These are phyloP conservation scores for Ia io DNA, from an alignment of 2,113 vertebrate genomes.

Conservation along the genomic window DNA sequence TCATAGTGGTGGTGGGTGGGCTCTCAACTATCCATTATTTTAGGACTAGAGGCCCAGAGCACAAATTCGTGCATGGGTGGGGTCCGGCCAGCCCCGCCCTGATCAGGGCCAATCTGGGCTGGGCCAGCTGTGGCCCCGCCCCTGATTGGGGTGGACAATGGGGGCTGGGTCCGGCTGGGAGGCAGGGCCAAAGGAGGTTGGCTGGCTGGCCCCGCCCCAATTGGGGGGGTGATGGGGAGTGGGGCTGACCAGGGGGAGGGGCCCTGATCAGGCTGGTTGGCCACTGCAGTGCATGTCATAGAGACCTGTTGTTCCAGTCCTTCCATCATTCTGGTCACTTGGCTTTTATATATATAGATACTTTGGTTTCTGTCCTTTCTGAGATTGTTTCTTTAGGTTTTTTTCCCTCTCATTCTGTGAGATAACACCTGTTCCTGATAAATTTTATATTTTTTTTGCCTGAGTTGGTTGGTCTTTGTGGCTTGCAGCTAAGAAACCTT, in stretches of 20 bases:
- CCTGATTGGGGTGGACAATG: no score
- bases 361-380: not conserved
- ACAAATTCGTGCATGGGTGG: no score
- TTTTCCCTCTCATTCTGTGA: not conserved
- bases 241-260: no score
- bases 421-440: not conserved
- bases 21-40: not conserved
- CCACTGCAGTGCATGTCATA: no score
- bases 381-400: not conserved
- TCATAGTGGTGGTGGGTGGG: not conserved
- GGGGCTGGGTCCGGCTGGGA: no score
- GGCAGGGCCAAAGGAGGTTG: no score
- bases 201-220: no score
- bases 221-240: no score
- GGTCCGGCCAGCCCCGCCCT: no score
- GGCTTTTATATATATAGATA: not conserved
- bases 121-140: no score
- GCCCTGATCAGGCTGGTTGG: no score
- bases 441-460: not conserved
- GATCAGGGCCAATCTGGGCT: rapidly evolving
- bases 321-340: no score
- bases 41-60: not conserved
- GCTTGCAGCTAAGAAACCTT: not conserved
- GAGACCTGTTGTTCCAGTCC: rapidly evolving
- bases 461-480: not conserved